phyloP scores from a whole-genome alignment of 2,797 vertebrate genomes.

The Coregonus sp. region DNA sequence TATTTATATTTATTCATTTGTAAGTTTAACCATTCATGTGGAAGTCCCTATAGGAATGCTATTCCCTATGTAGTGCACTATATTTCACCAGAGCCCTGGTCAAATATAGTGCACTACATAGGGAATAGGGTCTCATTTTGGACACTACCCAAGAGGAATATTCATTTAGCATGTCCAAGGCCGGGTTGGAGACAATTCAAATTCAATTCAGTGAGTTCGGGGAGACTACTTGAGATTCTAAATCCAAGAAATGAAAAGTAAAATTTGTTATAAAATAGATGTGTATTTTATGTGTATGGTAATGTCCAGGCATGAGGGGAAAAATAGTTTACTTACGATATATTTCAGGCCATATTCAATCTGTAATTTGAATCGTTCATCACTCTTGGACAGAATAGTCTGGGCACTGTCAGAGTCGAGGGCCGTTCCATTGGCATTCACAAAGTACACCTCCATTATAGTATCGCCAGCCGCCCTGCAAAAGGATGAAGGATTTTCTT shows the following conservation, averaged over 20 bases:
- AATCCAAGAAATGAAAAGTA: background rate
- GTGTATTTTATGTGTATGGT: background rate
- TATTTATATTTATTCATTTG: background rate
- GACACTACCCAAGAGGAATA: background rate
- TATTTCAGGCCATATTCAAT: slow-evolving; percentile 66
- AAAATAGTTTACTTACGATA: slow-evolving; percentile 46
- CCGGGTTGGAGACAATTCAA: background rate
- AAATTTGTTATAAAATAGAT: background rate
- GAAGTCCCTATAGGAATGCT: background rate
- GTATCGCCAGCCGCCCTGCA: slow-evolving; percentile 59
- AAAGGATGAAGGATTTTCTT: background rate
- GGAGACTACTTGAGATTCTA: background rate
- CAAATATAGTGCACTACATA: background rate
- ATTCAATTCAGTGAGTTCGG: background rate
- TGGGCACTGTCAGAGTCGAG: slow-evolving; percentile 61
- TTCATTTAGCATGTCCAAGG: background rate
- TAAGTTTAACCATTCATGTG: background rate
- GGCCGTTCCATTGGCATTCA: slow-evolving; percentile 85
- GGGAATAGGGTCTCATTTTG: background rate
- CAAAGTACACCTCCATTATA: slow-evolving; percentile 83
- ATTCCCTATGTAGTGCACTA: too few species aligned
- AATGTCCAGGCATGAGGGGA: too few species aligned
- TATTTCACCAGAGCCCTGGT: background rate
- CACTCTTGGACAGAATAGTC: slow-evolving; percentile 63
- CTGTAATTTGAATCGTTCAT: slow-evolving; percentile 59